Conservation (phyloP, 2,113 vertebrate genomes). For the Grammomys surdaster region DNA sequence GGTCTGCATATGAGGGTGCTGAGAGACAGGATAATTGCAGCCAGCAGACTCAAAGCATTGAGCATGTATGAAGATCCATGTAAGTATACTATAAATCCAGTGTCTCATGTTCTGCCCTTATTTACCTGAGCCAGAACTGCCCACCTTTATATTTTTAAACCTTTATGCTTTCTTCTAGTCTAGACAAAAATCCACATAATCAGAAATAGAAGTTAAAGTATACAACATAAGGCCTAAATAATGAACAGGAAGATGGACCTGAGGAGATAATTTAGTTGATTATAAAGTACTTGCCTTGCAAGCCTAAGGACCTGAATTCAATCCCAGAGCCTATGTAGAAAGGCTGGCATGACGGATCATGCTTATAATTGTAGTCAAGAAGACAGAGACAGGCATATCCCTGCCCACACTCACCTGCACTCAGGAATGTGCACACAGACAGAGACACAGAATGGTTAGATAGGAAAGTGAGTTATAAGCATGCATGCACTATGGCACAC, state of each 20-base stretch:
- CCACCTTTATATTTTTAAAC: not conserved
- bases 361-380: not conserved
- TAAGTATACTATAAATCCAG: not conserved
- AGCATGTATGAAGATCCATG: not conserved
- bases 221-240: not conserved
- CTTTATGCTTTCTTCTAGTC: not conserved
- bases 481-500: not conserved
- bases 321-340: not conserved
- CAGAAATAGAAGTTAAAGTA: not conserved
- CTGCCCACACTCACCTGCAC: too few species aligned
- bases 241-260: not conserved
- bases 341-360: not conserved
- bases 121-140: not conserved
- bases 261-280: not conserved
- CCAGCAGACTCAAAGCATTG: not conserved
- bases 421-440: not conserved
- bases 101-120: not conserved
- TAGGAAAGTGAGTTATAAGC: not conserved
- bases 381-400: not conserved
- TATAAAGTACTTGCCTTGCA: not conserved
- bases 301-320: not conserved
- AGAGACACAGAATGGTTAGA: not conserved
- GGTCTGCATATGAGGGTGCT: not conserved
- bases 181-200: slow-evolving; percentile 18
- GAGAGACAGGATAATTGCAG: not conserved